Base-by-base conservation (phyloP, 2,113 vertebrate species). In the Oncorhynchus gorbuscha region DNA sequence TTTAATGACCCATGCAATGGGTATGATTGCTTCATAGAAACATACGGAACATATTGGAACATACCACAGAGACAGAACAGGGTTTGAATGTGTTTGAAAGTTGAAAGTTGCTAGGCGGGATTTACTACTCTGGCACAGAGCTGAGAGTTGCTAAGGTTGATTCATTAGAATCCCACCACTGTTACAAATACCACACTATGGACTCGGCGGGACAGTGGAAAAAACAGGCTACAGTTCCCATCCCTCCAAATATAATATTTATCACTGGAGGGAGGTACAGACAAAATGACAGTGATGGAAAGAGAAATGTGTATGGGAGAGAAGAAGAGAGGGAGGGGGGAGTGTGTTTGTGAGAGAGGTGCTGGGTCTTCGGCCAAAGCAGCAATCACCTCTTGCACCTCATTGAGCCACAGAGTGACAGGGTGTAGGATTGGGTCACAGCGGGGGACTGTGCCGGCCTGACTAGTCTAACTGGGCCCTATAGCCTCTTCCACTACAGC, bases 391-490 rank as follows among this genome's bases (percentile, higher is more conserved):
- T 85, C 83, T 84, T 81, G 85, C 76, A 81, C 85, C 78, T 87
- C 81, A 45, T 79, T 81, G 79, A 71, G 75, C 45, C 9, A 67
- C 68, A 64, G 82, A 88, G 80, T 87, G 89, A 90, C 87, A 84
- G 76, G 62, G 76, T 82, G 82, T 85, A 80, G 82, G 84, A 89
- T 82, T 79, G 79, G 76, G 20, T 81, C 86, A 78, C 89, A 88
- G 89, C 80, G 13, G 89, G 91, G 84, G n/a, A 28, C 45, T 13
- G 55, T 61, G 55, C 5, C 55, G 5, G 30, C 13, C 28, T 35
- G 45, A 20, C 24, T 59, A 7, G 70, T 74, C 48, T 45, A 20
- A 75, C 58, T 12, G 79, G 76, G 76, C 81, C 76, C 80, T 5
- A 51, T 22, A 14, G 55, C 49, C 76, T 51, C 49, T 68, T 76